A percentile compares a stretch with the other conserved stretches of the same genome.
Conservation (phyloP, 2,888 invertebrate genomes). For the Adelphocoris suturalis region DNA sequence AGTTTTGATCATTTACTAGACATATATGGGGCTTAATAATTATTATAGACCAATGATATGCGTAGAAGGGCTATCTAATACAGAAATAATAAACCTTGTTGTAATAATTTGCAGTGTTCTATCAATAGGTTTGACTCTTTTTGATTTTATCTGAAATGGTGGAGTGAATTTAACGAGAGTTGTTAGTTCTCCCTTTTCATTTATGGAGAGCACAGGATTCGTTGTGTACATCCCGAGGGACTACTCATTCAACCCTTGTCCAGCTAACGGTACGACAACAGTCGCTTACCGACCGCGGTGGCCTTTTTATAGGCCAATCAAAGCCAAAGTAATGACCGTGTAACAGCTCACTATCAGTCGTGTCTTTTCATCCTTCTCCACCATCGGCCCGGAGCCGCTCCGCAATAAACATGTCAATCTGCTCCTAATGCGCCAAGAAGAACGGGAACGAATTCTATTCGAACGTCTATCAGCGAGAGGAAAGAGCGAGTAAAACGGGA, state of each 20-base stretch:
- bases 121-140: no score
- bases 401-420: constrained; percentile 44
- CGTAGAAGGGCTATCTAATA: no score
- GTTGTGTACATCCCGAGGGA: no score
- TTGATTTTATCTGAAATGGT: no score
- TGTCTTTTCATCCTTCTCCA: constrained; percentile 40
- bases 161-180: no score
- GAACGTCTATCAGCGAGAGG: constrained; percentile 12
- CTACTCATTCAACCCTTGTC: not conserved
- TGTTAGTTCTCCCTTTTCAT: no score
- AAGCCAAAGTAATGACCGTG: constrained; percentile 39
- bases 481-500: constrained; percentile 24
- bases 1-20: no score
- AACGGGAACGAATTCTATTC: constrained; percentile 46
- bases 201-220: no score
- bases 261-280: constrained; percentile 2
- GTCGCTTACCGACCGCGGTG: constrained; percentile 20
- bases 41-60: no score
- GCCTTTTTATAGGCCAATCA: constrained; percentile 50
- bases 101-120: no score
- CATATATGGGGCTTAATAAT: no score
- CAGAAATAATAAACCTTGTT: no score
- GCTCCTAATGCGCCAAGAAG: constrained; percentile 37
- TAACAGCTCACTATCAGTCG: constrained; percentile 52
- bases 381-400: constrained; percentile 28